phyloP scores from a whole-genome alignment of 2,113 vertebrate genomes.

The Speoplatyrhinus poulsoni region DNA sequence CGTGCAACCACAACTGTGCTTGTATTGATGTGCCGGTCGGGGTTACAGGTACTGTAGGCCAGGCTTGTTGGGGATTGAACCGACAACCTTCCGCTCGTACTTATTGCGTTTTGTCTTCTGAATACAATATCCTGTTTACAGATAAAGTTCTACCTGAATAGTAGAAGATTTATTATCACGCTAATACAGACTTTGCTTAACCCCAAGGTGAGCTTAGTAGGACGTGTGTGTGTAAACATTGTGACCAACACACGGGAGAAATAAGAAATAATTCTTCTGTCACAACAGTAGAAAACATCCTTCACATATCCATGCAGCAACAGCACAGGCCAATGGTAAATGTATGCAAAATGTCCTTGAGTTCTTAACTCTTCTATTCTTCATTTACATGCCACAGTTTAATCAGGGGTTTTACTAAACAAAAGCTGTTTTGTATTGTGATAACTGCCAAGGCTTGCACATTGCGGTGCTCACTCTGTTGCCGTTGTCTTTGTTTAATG shows the following conservation, averaged over 20 bases:
- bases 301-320: slow-evolving; percentile 13
- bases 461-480: slow-evolving; percentile 3
- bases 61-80: no score
- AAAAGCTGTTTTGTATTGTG: slow-evolving; percentile 18
- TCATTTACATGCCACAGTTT: neutral
- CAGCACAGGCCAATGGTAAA: slow-evolving; percentile 23
- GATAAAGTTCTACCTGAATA: no score
- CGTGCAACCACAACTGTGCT: no score
- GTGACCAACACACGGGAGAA: no score
- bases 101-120: no score
- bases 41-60: no score
- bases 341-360: slow-evolving; percentile 37
- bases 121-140: no score
- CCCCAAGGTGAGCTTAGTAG: no score
- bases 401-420: slow-evolving; percentile 22
- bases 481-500: slow-evolving; percentile 11
- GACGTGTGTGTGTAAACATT: slow-evolving; percentile 18
- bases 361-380: slow-evolving; percentile 8
- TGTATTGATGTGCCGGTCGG: no score
- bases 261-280: neutral
- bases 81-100: no score
- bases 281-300: slow-evolving; percentile 22
- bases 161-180: no score
- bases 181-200: no score
- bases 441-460: slow-evolving; percentile 43